A percentile compares a stretch with the other conserved stretches of the same genome.
These are phyloP conservation scores for Gymnocephalus cernua DNA, from an alignment of 2,113 vertebrate genomes.

Conservation along the genomic window DNA sequence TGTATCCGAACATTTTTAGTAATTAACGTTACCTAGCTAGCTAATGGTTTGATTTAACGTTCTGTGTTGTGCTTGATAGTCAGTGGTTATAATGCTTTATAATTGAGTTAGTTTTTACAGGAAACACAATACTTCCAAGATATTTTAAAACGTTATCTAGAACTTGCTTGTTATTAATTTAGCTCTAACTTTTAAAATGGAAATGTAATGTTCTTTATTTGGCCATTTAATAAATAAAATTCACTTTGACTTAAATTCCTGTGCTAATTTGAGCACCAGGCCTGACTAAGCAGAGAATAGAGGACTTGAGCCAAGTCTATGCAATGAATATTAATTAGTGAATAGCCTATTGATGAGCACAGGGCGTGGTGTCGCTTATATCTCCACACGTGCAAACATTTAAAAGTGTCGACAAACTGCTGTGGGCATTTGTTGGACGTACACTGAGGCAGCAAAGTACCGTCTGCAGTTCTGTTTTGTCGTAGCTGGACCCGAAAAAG, in stretches of 20 bases:
- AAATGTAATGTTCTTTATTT: background rate
- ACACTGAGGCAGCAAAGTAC: background rate
- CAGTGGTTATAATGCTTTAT: too few relatives aligned
- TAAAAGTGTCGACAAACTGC: slow-evolving; percentile 31
- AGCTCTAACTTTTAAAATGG: background rate
- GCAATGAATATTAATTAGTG: slow-evolving; percentile 33
- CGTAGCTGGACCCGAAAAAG: slow-evolving; percentile 5
- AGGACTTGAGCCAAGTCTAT: background rate
- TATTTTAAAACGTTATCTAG: too few relatives aligned
- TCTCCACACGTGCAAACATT: slow-evolving; percentile 66
- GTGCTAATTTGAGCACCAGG: background rate
- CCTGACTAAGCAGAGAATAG: slow-evolving; percentile 40
- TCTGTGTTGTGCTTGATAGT: too few relatives aligned
- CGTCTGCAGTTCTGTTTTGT: background rate
- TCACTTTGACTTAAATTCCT: background rate
- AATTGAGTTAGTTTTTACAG: background rate
- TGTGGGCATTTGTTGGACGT: background rate
- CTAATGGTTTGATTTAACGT: too few relatives aligned
- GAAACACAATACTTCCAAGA: too few relatives aligned
- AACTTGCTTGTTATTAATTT: background rate
- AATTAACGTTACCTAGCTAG: too few relatives aligned
- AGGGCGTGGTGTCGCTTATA: slow-evolving; percentile 43
- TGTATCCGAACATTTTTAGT: too few relatives aligned
- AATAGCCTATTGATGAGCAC: slow-evolving; percentile 38
- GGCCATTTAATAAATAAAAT: background rate